Percentiles rank a stretch among this genome's conserved stretches.
These are phyloP conservation scores for Lithobates pipiens DNA, from an alignment of 2,797 vertebrate genomes.

Conservation along the genomic window DNA sequence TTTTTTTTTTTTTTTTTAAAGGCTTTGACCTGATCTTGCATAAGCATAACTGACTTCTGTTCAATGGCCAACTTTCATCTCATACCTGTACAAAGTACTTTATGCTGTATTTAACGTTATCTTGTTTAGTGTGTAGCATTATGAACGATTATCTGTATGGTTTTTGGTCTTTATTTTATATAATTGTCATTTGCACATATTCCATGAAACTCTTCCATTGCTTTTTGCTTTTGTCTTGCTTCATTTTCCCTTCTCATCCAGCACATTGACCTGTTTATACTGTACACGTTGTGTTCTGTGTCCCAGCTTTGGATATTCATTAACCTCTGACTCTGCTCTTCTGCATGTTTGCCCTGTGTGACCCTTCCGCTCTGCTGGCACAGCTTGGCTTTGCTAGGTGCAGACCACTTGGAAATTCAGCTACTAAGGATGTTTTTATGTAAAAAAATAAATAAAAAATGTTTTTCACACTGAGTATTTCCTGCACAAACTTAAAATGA, in stretches of 20 bases:
- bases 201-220: background rate
- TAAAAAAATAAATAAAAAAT: too few species aligned
- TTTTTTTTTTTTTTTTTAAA: too few species aligned
- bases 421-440: too few species aligned
- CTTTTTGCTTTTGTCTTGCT: background rate
- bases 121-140: background rate
- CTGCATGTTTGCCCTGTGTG: slow-evolving; percentile 3
- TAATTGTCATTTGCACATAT: background rate
- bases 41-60: too few species aligned
- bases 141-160: too few species aligned
- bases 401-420: slow-evolving; percentile 19
- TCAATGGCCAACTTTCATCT: too few species aligned
- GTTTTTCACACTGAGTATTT: background rate
- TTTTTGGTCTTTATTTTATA: too few species aligned
- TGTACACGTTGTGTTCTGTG: background rate
- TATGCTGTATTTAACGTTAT: background rate
- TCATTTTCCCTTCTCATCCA: background rate
- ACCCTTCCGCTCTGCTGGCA: background rate
- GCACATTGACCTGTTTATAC: slow-evolving; percentile 5
- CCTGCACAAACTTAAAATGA: background rate
- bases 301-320: background rate
- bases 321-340: slow-evolving; percentile 21
- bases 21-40: too few species aligned
- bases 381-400: slow-evolving; percentile 40
- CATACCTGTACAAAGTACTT: too few species aligned